These are phyloP conservation scores for Labeo catla DNA, from an alignment of 2,113 vertebrate species.

Conservation along the genomic window DNA sequence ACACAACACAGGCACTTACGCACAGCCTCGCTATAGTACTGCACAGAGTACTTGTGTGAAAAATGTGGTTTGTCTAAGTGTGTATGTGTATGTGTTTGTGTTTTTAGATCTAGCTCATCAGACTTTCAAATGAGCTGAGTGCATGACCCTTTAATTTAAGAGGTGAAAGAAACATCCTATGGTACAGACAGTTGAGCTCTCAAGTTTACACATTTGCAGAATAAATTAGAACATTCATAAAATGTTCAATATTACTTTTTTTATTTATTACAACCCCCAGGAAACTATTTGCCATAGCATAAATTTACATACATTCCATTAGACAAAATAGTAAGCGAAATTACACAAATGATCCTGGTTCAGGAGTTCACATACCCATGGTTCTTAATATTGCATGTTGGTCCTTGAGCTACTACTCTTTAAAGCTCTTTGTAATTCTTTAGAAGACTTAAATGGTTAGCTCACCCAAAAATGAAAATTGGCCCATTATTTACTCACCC, in stretches of 20 bases:
- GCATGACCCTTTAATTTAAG: slow-evolving; percentile 55
- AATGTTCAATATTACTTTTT: neutral
- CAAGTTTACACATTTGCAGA: slow-evolving; percentile 23
- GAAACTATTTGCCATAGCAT: neutral
- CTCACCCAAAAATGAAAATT: too few species aligned
- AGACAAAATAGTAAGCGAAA: neutral
- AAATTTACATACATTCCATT: neutral
- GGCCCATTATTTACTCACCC: too few species aligned
- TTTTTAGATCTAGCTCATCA: slow-evolving; percentile 36
- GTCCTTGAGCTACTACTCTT: neutral
- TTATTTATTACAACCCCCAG: neutral
- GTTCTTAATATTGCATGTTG: neutral
- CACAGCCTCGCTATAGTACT: neutral
- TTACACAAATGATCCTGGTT: neutral
- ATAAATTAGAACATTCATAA: neutral
- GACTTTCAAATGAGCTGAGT: slow-evolving; percentile 53
- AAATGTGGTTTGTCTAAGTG: slow-evolving; percentile 11
- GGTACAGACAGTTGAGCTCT: neutral
- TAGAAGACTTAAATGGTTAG: too few species aligned
- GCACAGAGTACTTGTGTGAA: neutral
- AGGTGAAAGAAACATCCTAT: slow-evolving; percentile 44
- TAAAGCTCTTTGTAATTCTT: neutral
- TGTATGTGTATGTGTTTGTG: slow-evolving; percentile 30
- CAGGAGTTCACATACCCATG: neutral
- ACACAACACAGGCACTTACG: slow-evolving; percentile 28